Conservation (phyloP, 2,113 vertebrate genomes). For the Montifringilla adamsi region DNA sequence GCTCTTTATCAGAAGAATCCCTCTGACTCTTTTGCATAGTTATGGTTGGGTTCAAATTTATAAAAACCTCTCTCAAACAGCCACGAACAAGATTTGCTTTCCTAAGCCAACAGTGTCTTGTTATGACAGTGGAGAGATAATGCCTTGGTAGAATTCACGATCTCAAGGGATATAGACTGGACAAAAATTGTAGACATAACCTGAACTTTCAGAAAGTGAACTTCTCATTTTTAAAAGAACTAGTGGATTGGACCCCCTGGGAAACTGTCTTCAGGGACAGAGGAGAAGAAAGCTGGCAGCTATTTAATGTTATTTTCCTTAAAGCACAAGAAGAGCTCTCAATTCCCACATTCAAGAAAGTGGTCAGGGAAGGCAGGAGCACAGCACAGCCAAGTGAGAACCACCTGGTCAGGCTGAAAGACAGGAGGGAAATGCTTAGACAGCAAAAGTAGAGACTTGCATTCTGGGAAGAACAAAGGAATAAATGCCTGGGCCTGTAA, state of each 20-base stretch:
- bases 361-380: background rate
- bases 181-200: background rate
- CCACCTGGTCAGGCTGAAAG: background rate
- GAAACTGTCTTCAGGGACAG: background rate
- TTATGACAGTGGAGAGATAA: background rate
- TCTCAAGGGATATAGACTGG: background rate
- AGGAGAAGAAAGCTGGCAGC: background rate
- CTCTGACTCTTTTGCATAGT: background rate
- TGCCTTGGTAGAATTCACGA: background rate
- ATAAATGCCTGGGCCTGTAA: background rate
- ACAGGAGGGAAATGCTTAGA: background rate
- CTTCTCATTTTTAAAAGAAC: background rate
- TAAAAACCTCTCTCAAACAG: background rate
- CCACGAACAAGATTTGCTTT: background rate
- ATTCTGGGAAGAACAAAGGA: background rate
- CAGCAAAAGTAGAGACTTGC: background rate
- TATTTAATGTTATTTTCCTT: background rate
- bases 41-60: background rate
- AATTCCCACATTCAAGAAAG: background rate
- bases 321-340: background rate
- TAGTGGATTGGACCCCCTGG: background rate
- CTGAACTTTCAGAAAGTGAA: background rate
- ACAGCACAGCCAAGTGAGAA: background rate
- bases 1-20: background rate
- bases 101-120: background rate